These are phyloP conservation scores for Pseudococcus jackbeardsleyi DNA, from an alignment of 2,888 invertebrate species.

Conservation along the genomic window DNA sequence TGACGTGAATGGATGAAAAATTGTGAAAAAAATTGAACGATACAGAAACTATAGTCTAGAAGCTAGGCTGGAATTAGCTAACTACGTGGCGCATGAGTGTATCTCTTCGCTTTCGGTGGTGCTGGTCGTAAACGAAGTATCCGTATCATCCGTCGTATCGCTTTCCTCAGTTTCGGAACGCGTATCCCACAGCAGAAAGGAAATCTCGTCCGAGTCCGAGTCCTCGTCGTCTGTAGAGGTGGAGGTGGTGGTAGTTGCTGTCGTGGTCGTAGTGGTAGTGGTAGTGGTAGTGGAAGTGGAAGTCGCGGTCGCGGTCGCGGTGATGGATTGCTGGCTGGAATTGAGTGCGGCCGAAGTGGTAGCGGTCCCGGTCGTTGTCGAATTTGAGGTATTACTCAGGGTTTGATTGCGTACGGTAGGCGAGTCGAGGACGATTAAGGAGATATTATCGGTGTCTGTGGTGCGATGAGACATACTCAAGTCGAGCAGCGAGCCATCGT, in stretches of 20 bases:
- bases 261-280: too few relatives aligned
- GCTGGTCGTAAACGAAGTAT: constrained; percentile 5
- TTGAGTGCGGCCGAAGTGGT: not conserved
- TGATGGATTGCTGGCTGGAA: not conserved
- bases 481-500: not conserved
- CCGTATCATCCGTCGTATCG: constrained; percentile 50
- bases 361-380: not conserved
- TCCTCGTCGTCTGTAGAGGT: not conserved
- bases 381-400: not conserved
- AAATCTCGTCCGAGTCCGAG: constrained; percentile 14
- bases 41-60: too few relatives aligned
- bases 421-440: constrained; percentile 30
- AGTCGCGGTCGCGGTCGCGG: not conserved
- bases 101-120: constrained; percentile 37
- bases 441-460: constrained; percentile 7
- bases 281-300: too few relatives aligned
- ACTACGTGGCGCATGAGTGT: constrained; percentile 14
- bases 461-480: constrained; percentile 7
- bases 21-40: too few relatives aligned
- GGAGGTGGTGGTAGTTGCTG: not conserved
- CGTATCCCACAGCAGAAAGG: constrained; percentile 56
- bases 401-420: not conserved
- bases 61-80: not conserved
- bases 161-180: constrained; percentile 52
- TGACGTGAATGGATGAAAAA: too few relatives aligned